A percentile compares a stretch with the other conserved stretches of the same genome.
Conservation (phyloP, 2,888 invertebrate species). For the Dorcus parallelipipedus region DNA sequence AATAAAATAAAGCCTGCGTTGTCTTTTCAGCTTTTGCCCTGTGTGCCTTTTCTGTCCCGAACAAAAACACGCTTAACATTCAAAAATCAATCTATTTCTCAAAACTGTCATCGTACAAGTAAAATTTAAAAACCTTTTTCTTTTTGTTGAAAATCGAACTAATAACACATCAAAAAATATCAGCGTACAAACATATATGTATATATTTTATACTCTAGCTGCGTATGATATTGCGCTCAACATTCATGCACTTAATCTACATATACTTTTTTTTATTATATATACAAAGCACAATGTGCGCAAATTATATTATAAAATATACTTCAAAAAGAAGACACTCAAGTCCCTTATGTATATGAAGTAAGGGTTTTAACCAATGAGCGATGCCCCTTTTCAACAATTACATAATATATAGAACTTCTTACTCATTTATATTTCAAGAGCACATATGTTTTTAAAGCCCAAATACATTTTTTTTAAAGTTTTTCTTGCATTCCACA, state of each 20-base stretch:
- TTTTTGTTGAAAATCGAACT: slow-evolving; percentile 1
- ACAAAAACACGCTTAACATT: not conserved
- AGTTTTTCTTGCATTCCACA: not conserved
- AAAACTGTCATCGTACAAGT: slow-evolving; percentile 1
- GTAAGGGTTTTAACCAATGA: slow-evolving; percentile 22
- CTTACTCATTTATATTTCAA: slow-evolving; percentile 7
- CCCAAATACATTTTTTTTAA: slow-evolving; percentile 6
- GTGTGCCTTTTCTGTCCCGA: too few relatives aligned
- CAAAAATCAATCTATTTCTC: slow-evolving; percentile 2
- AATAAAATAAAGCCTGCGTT: too few relatives aligned
- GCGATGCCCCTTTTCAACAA: slow-evolving; percentile 14
- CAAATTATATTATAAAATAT: slow-evolving; percentile 14
- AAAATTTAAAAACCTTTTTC: not conserved
- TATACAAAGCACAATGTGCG: slow-evolving; percentile 2
- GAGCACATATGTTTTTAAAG: slow-evolving; percentile 11
- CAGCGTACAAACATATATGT: not conserved
- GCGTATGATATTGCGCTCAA: not conserved
- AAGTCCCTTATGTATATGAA: slow-evolving; percentile 23
- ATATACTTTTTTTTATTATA: not conserved
- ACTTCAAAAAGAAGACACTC: slow-evolving; percentile 22
- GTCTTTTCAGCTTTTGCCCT: too few relatives aligned
- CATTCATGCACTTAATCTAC: too few relatives aligned
- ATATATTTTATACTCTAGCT: not conserved
- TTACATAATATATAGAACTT: slow-evolving; percentile 1
- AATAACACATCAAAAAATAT: not conserved